phyloP scores from a whole-genome alignment of 2,113 vertebrate species.

The Pollimyrus isidori region DNA sequence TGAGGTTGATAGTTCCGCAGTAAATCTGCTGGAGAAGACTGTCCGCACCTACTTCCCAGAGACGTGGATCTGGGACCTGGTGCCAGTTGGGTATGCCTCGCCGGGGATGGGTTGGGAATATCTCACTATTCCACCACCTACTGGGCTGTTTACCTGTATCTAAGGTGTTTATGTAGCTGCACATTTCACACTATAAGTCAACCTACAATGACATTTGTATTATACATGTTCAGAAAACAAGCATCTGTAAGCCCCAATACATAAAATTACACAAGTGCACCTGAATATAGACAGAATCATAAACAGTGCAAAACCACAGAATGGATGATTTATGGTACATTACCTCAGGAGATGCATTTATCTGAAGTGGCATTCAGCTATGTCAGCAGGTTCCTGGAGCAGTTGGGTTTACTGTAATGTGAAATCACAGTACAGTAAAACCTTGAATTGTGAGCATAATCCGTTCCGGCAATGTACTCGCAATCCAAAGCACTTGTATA shows the following conservation, averaged over 20 bases:
- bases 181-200: too few species aligned
- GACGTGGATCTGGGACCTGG: slow-evolving; percentile 81
- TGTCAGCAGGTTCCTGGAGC: neutral
- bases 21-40: too few species aligned
- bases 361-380: neutral
- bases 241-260: neutral
- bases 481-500: too few species aligned
- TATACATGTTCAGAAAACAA: neutral
- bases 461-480: too few species aligned
- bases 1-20: too few species aligned
- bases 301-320: neutral
- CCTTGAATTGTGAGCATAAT: too few species aligned
- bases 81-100: slow-evolving; percentile 41
- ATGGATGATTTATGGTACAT: neutral
- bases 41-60: slow-evolving; percentile 74
- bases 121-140: neutral
- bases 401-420: too few species aligned
- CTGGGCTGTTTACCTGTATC: slow-evolving; percentile 1
- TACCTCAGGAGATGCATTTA: neutral
- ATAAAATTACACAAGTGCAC: neutral
- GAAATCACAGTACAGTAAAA: neutral
- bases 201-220: too few species aligned
- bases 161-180: too few species aligned
- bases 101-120: slow-evolving; percentile 15
- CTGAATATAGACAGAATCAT: neutral